Evolutionary conservation across 2,888 invertebrate species (phyloP), one percentile per base, ranked within the genome.

Genomic region (Hydropsyche betteni): DNA sequence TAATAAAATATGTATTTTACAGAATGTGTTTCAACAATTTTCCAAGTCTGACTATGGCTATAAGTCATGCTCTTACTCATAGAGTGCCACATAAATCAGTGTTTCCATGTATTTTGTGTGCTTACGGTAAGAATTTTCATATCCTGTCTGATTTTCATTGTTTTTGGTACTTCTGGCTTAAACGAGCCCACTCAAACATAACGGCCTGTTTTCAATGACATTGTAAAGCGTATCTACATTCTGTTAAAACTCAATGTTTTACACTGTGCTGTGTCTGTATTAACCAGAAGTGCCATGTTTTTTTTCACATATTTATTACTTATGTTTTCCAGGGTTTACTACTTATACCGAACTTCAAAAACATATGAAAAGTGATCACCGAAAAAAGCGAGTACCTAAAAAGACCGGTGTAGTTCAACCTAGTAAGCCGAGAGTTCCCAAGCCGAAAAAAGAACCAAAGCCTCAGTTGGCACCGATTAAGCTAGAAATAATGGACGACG

Each of bases 81-180:
- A 75, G 75, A 68, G 14, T 79, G 14, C 76, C 79, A 3, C 74
- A 75, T 12, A 69, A 75, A 38, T 68, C 74, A 3, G 72, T 78
- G 12, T 78, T 75, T 53, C 79, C 79, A 8, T 79, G 79, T 58
- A 76, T 79, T 8, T 58, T 79, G 16, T 79, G 79, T 53, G 76
- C 76, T 7, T 77, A 72, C 14, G 79, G 79, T 79, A 36, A 72
- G 70, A n/a, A 74, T 24, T 24, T 2, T 44, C 3, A 4, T 44
- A 44, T 8, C 4, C 1, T 44, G 4, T 44, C 44, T 44, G 10
- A 44, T 8, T 8, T 44, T 10, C 16, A 36, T 24, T 10, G 51
- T 53, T 75, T 76, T 8, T 33, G 77, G 79, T 75, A 36, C 78
- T 75, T 68, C 75, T 76, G 34, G 75, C 78, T 24, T 77, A 58